Percentiles rank a stretch among this genome's conserved stretches.
Evolutionary conservation across 1,140 invertebrate genomes (phyloP).

Genomic region (Trinorchestia longiramus): DNA sequence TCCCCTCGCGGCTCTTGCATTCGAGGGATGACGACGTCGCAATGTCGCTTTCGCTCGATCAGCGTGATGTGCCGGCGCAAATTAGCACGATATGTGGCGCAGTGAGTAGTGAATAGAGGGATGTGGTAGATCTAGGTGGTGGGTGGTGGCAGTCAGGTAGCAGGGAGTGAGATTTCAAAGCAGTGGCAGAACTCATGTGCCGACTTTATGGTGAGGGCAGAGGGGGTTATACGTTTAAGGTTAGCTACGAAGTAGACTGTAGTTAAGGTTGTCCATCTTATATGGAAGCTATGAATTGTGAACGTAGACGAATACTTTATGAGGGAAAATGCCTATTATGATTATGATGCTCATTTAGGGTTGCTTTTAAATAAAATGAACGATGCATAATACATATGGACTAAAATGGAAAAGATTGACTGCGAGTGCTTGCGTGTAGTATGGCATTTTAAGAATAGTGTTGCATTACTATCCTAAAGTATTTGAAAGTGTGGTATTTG

Average conservation of each 20-base stretch:
- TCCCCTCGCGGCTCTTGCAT: conserved; percentile 26
- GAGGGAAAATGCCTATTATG: too few relatives aligned
- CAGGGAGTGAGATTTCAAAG: not conserved
- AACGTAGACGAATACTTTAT: too few relatives aligned
- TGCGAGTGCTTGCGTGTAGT: too few relatives aligned
- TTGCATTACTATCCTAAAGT: too few relatives aligned
- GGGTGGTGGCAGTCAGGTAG: not conserved
- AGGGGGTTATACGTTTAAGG: not conserved
- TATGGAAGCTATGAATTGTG: too few relatives aligned
- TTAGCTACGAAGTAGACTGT: not conserved
- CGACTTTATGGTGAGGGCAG: not conserved
- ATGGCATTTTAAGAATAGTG: too few relatives aligned
- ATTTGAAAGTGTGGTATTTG: too few relatives aligned
- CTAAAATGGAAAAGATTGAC: too few relatives aligned
- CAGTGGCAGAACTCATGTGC: not conserved
- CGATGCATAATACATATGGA: too few relatives aligned
- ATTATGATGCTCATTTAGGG: too few relatives aligned
- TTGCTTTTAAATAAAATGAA: too few relatives aligned
- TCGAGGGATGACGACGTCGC: not conserved
- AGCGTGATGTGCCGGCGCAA: not conserved
- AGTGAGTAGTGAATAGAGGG: not conserved
- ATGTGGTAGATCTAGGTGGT: not conserved
- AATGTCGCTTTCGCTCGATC: not conserved
- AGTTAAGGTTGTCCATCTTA: too few relatives aligned
- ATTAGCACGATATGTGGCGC: conserved; percentile 16